Conservation (phyloP, 2,888 invertebrate genomes). For the Limnephilus lunatus region DNA sequence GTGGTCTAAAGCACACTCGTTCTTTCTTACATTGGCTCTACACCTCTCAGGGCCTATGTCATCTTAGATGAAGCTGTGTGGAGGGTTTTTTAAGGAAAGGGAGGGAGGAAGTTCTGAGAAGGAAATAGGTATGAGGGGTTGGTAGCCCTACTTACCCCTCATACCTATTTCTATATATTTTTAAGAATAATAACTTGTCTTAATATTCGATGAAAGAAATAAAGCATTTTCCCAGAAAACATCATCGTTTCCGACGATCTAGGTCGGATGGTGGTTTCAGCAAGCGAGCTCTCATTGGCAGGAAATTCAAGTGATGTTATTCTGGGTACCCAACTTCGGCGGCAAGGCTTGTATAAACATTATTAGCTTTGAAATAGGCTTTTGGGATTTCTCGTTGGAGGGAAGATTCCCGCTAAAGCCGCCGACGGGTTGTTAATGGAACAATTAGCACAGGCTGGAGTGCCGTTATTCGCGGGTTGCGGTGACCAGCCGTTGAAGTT, state of each 20-base stretch:
- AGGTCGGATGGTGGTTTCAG: not conserved
- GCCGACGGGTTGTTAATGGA: slow-evolving; percentile 7
- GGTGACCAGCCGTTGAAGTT: not conserved
- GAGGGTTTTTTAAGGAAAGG: too few relatives aligned
- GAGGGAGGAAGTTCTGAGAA: too few relatives aligned
- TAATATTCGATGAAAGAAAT: not conserved
- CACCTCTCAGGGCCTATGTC: too few relatives aligned
- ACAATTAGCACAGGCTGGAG: slow-evolving; percentile 19
- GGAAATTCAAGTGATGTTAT: not conserved
- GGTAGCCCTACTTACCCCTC: too few relatives aligned
- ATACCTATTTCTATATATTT: not conserved
- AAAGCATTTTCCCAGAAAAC: not conserved
- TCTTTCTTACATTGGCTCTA: too few relatives aligned
- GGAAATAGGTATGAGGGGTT: too few relatives aligned
- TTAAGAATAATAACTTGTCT: not conserved
- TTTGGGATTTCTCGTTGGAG: slow-evolving; percentile 25
- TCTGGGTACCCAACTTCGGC: slow-evolving; percentile 12
- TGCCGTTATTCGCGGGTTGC: not conserved
- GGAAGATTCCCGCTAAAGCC: slow-evolving; percentile 26
- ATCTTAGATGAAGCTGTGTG: too few relatives aligned
- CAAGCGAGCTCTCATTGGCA: not conserved
- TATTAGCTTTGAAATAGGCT: slow-evolving; percentile 35
- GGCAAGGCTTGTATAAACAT: slow-evolving; percentile 32
- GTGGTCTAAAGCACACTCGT: too few relatives aligned
- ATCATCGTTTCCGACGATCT: not conserved